A percentile compares a stretch with the other conserved stretches of the same genome.
Evolutionary conservation across 2,888 invertebrate species (phyloP).

Genomic region (Catotricha subobsoleta): DNA sequence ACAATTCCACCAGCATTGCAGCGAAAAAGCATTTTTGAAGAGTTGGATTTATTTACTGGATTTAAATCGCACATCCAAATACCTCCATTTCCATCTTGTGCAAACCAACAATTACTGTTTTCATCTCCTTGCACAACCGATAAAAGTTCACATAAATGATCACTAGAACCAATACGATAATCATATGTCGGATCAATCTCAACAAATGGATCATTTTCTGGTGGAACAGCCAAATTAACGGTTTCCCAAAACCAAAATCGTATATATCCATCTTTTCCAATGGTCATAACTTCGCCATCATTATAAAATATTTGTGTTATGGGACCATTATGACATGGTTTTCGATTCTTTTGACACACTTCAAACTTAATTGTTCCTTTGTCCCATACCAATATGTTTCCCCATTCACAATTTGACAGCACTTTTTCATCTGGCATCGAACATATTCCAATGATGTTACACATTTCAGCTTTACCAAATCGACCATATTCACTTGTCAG

Average conservation of each 20-base stretch:
- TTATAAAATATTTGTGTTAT: slow-evolving; percentile 32
- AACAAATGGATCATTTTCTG: slow-evolving; percentile 59
- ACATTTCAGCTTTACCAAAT: slow-evolving; percentile 84
- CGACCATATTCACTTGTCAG: slow-evolving; percentile 73
- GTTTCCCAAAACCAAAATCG: slow-evolving; percentile 81
- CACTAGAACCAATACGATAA: slow-evolving; percentile 38
- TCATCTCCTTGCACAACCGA: slow-evolving; percentile 22
- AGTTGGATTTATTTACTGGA: slow-evolving; percentile 29
- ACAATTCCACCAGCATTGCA: slow-evolving; percentile 61
- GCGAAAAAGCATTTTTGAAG: slow-evolving; percentile 36
- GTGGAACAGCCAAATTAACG: slow-evolving; percentile 71
- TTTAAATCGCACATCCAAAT: slow-evolving; percentile 56
- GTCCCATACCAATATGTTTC: slow-evolving; percentile 83
- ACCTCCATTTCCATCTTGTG: slow-evolving; percentile 78
- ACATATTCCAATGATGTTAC: slow-evolving; percentile 67
- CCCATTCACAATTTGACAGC: slow-evolving; percentile 77
- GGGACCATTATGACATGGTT: slow-evolving; percentile 54
- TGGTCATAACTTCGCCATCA: slow-evolving; percentile 24
- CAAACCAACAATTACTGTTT: slow-evolving; percentile 52
- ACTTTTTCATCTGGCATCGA: slow-evolving; percentile 81
- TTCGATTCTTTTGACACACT: slow-evolving; percentile 50
- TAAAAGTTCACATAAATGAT: slow-evolving; percentile 10
- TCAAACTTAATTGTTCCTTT: slow-evolving; percentile 74
- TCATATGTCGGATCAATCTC: slow-evolving; percentile 79
- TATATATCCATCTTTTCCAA: slow-evolving; percentile 57